Evolutionary conservation across 2,888 invertebrate species (phyloP).

Genomic region (Amphipoea lucens): DNA sequence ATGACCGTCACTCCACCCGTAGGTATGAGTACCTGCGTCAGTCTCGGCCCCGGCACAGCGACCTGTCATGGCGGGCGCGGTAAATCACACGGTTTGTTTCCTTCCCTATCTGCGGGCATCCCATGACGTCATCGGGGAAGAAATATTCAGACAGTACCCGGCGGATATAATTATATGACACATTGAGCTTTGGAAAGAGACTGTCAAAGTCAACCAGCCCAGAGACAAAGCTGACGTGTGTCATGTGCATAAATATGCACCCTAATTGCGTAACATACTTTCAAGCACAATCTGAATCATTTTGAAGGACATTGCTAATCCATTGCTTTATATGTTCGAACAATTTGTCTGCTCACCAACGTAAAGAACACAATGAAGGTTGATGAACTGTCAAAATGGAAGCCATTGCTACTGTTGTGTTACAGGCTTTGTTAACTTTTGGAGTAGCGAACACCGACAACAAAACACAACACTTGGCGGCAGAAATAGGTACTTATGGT

Average conservation of each 20-base stretch:
- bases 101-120: conserved; percentile 20
- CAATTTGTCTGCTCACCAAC: too few relatives aligned
- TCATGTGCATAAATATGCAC: not conserved
- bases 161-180: not conserved
- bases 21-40: not conserved
- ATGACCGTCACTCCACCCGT: not conserved
- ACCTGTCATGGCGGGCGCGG: too few relatives aligned
- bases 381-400: too few relatives aligned
- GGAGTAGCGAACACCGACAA: too few relatives aligned
- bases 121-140: not conserved
- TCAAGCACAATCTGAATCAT: too few relatives aligned
- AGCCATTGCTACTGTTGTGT: too few relatives aligned
- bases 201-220: not conserved
- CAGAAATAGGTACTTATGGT: not conserved
- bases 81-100: conserved; percentile 17
- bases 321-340: too few relatives aligned
- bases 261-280: not conserved
- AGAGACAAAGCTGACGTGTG: not conserved
- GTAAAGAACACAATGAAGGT: too few relatives aligned
- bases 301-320: too few relatives aligned
- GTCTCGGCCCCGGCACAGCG: not conserved
- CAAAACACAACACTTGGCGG: not conserved
- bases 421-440: not conserved
- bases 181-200: not conserved
- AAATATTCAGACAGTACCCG: not conserved